phyloP scores from a whole-genome alignment of 2,797 vertebrate species.

The Steatocranus sp. region DNA sequence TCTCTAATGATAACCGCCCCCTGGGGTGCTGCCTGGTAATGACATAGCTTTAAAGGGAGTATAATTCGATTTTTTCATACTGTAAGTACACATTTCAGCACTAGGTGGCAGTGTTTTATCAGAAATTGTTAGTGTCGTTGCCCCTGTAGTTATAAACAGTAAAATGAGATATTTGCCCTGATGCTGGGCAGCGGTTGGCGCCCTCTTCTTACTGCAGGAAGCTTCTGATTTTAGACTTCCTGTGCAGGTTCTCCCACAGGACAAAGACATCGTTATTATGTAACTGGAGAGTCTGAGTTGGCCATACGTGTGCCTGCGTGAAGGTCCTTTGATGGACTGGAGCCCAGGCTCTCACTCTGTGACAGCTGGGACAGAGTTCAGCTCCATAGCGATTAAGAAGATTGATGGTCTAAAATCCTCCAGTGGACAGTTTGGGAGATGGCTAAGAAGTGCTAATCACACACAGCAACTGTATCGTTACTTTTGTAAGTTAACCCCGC shows the following conservation, averaged over 20 bases:
- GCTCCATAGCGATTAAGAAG: background rate
- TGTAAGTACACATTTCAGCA: background rate
- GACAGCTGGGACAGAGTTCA: background rate
- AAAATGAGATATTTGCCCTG: background rate
- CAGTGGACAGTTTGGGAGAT: background rate
- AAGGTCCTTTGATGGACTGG: background rate
- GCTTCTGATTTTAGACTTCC: background rate
- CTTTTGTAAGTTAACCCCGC: rapidly evolving
- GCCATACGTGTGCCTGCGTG: background rate
- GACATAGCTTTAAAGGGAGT: background rate
- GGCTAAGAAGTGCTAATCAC: background rate
- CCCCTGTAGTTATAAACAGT: background rate
- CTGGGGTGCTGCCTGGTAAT: background rate
- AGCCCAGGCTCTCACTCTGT: background rate
- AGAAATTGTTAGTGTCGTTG: background rate
- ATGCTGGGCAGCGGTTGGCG: background rate
- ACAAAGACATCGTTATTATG: background rate
- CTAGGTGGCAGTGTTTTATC: background rate
- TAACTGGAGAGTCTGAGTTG: background rate
- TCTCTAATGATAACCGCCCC: background rate
- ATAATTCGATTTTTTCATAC: background rate
- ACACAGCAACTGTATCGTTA: background rate
- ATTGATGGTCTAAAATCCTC: background rate
- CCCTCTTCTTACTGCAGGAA: background rate
- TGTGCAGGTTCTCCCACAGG: background rate